Percentiles rank a stretch among this genome's conserved stretches.
These are phyloP conservation scores for Lontra canadensis DNA, from an alignment of 2,113 vertebrate genomes.

Conservation along the genomic window DNA sequence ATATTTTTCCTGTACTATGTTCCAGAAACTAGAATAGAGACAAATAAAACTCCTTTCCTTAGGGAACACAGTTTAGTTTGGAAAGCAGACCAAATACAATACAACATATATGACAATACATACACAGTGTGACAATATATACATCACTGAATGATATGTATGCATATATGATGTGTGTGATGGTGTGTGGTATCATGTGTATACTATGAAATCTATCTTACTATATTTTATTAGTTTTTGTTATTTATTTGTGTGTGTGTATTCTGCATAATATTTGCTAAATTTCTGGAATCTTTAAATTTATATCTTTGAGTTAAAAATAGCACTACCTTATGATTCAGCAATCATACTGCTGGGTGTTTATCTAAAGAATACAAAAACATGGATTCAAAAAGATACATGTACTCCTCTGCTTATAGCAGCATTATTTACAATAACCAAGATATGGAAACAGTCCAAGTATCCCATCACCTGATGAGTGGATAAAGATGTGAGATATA, in stretches of 20 bases:
- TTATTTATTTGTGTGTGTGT: background rate
- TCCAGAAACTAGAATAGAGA: background rate
- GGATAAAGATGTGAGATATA: background rate
- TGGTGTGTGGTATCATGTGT: background rate
- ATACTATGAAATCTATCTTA: background rate
- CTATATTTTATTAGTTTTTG: background rate
- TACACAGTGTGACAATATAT: background rate
- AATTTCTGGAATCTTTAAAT: conserved; percentile 1
- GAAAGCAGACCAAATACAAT: background rate
- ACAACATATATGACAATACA: background rate
- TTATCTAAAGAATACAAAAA: background rate
- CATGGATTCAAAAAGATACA: background rate
- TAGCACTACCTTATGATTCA: background rate
- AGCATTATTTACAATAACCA: background rate
- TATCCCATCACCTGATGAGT: background rate
- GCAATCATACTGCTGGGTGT: background rate
- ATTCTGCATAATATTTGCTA: background rate
- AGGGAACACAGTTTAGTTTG: background rate
- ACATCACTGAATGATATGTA: background rate
- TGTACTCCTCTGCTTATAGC: background rate
- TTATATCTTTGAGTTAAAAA: background rate
- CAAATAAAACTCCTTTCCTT: background rate
- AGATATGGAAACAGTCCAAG: background rate
- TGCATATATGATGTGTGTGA: background rate
- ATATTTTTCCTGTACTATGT: background rate